Evolutionary conservation across 37 sponge, comb jelly and placozoan genomes (phyloP).

Genomic region (Amphimedon queenslandica): DNA sequence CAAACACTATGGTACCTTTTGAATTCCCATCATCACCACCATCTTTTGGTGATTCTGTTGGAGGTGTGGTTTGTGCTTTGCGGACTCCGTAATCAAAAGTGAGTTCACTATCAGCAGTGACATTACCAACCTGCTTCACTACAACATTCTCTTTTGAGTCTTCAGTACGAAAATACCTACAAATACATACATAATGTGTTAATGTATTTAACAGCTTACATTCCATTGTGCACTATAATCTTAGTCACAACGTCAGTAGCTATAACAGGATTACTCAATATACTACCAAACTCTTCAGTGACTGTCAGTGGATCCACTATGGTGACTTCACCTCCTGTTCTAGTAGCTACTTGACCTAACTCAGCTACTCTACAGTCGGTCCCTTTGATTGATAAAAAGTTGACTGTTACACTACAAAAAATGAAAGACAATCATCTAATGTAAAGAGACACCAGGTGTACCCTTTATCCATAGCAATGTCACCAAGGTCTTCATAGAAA

Average conservation of each 20-base stretch:
- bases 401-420: conserved; percentile 64
- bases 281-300: conserved; percentile 70
- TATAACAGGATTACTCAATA: conserved; percentile 77
- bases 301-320: conserved; percentile 76
- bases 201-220: no score
- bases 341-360: conserved; percentile 80
- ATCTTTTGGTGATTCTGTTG: not conserved
- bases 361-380: conserved; percentile 71
- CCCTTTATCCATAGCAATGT: conserved; percentile 72
- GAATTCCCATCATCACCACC: conserved; percentile 10
- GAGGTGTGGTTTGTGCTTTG: not conserved
- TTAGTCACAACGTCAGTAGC: conserved; percentile 77
- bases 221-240: conserved; percentile 64
- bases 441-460: not conserved
- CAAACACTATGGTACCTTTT: not conserved
- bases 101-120: conserved; percentile 78
- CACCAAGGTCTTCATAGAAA: conserved; percentile 76
- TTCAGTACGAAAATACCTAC: conserved; percentile 73
- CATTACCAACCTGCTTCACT: conserved; percentile 70
- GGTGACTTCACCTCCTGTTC: conserved; percentile 79
- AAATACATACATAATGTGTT: no score
- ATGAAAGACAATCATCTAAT: not conserved
- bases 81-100: conserved; percentile 84
- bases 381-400: conserved; percentile 71
- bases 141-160: conserved; percentile 54